Conservation (phyloP, 2,888 invertebrate genomes). For the Pelosia muscerda region DNA sequence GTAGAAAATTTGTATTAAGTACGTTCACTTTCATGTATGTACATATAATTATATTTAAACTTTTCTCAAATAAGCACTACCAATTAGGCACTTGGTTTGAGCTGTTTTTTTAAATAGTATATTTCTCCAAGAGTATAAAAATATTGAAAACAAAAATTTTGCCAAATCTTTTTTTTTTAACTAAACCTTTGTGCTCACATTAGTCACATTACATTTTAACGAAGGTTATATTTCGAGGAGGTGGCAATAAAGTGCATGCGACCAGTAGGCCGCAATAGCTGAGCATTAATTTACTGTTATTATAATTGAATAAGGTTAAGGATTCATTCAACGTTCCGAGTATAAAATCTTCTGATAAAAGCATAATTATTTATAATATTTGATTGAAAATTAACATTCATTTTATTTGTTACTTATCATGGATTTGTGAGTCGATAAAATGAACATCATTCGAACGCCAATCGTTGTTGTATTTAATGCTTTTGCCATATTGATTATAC, state of each 20-base stretch:
- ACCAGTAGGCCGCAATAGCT: too few species aligned
- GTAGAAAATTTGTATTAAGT: background rate
- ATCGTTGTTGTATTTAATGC: background rate
- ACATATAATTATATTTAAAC: too few species aligned
- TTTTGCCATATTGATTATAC: too few species aligned
- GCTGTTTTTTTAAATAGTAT: too few species aligned
- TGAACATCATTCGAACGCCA: background rate
- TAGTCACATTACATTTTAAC: background rate
- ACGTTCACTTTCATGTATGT: background rate
- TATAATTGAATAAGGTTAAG: constrained; percentile 64
- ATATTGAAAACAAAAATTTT: too few species aligned
- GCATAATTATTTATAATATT: background rate
- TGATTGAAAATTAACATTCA: background rate
- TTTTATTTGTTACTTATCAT: background rate
- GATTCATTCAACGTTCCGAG: constrained; percentile 41
- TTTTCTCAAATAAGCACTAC: too few species aligned
- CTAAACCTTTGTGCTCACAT: background rate
- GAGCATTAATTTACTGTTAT: constrained; percentile 63
- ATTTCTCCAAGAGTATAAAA: too few species aligned
- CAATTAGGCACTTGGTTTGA: too few species aligned
- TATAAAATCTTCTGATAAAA: constrained; percentile 24
- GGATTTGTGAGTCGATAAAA: background rate
- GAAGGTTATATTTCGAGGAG: constrained; percentile 55
- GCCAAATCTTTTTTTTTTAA: too few species aligned
- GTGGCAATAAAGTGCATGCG: constrained; percentile 71